These are phyloP conservation scores for Drymodes brunneopygia DNA, from an alignment of 2,113 vertebrate genomes.

Conservation along the genomic window DNA sequence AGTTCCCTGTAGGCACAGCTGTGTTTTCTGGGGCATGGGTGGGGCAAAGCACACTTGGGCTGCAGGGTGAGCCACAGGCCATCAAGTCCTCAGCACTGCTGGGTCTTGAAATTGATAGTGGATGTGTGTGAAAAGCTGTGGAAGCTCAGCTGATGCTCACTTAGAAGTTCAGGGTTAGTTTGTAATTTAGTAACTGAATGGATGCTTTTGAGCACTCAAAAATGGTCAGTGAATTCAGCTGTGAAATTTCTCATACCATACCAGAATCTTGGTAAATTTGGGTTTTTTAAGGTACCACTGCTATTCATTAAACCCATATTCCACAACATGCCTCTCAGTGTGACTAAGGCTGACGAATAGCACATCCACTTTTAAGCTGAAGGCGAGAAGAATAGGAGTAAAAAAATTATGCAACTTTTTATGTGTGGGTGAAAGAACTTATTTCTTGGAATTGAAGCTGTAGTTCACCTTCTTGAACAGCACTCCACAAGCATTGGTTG, in stretches of 20 bases:
- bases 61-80: background rate
- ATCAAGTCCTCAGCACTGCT: background rate
- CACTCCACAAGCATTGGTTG: background rate
- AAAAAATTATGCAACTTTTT: background rate
- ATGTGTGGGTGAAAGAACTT: background rate
- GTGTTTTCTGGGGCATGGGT: background rate
- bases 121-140: background rate
- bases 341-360: background rate
- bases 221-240: background rate
- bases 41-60: fast-evolving
- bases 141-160: background rate
- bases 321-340: background rate
- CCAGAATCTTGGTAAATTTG: background rate
- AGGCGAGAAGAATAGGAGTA: background rate
- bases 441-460: background rate
- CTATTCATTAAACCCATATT: background rate
- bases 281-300: background rate
- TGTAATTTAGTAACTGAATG: background rate
- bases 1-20: background rate
- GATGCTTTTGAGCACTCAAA: background rate
- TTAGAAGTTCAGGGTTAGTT: background rate
- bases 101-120: background rate
- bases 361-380: background rate
- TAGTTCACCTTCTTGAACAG: background rate
- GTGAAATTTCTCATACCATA: background rate